A percentile compares a stretch with the other conserved stretches of the same genome.
These are phyloP conservation scores for Imbricaverruca yamaguchii DNA, from an alignment of 2,888 invertebrate genomes.

Conservation along the genomic window DNA sequence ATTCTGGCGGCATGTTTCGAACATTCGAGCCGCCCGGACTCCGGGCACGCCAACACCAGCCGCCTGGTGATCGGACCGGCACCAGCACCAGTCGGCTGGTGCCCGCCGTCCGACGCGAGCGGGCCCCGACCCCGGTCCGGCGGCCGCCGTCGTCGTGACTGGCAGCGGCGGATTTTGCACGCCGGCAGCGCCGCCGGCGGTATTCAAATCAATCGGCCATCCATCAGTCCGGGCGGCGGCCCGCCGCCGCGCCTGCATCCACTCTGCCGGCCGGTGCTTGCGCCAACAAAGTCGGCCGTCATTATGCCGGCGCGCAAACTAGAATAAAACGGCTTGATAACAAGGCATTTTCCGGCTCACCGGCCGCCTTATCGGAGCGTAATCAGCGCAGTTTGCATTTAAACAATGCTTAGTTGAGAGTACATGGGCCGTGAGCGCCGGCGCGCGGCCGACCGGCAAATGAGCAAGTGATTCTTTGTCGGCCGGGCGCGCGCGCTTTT, in stretches of 20 bases:
- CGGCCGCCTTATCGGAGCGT: background rate
- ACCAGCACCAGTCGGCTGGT: no score
- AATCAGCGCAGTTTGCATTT: constrained; percentile 13
- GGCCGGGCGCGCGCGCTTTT: background rate
- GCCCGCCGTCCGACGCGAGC: no score
- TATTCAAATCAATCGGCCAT: background rate
- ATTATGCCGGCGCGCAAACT: background rate
- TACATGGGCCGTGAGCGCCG: background rate
- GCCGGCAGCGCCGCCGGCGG: background rate
- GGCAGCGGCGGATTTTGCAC: background rate
- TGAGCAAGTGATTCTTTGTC: constrained; percentile 21
- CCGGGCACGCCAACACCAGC: no score
- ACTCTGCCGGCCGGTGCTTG: background rate
- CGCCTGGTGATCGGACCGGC: no score
- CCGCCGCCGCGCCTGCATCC: background rate
- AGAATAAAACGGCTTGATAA: constrained; percentile 10
- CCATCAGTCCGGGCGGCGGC: background rate
- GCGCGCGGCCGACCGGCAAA: background rate
- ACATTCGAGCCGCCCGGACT: no score
- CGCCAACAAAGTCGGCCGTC: background rate
- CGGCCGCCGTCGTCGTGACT: no score
- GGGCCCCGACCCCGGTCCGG: no score
- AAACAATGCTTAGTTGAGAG: background rate
- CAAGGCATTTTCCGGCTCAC: background rate
- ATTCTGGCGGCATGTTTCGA: no score